Evolutionary conservation across 2,888 invertebrate species (phyloP).

Genomic region (Brachylomia viminalis): DNA sequence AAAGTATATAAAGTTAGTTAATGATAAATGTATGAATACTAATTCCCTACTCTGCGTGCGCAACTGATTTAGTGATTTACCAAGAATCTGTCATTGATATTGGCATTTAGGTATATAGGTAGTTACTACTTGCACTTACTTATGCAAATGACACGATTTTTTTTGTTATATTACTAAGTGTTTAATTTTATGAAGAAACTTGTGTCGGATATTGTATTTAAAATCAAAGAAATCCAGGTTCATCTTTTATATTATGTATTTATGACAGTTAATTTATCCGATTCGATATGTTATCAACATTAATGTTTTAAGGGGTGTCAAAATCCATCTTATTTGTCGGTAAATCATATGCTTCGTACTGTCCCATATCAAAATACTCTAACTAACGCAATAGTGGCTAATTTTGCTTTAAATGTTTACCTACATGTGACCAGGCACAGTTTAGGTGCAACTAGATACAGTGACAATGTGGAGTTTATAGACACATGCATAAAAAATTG

Average conservation of each 20-base stretch:
- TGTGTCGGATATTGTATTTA: background rate
- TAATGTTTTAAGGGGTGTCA: background rate
- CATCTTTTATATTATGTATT: background rate
- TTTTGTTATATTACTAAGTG: no score
- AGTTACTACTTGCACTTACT: background rate
- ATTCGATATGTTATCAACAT: background rate
- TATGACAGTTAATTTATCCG: background rate
- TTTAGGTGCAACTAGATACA: conserved; percentile 64
- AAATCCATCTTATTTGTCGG: background rate
- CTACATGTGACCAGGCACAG: conserved; percentile 43
- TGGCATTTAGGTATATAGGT: background rate
- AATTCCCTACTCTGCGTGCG: background rate
- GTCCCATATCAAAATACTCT: conserved; percentile 18
- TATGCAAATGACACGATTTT: no score
- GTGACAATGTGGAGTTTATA: conserved; percentile 49
- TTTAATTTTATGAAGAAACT: background rate
- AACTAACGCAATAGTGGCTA: background rate
- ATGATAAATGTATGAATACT: background rate
- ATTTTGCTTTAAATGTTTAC: conserved; percentile 9
- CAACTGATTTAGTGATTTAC: background rate
- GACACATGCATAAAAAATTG: conserved; percentile 64
- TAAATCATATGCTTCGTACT: background rate
- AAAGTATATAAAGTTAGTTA: background rate
- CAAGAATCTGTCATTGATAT: conserved; percentile 1
- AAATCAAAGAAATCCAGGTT: background rate